Evolutionary conservation across 2,888 invertebrate species (phyloP).

Genomic region (Dryadula phaetusa): DNA sequence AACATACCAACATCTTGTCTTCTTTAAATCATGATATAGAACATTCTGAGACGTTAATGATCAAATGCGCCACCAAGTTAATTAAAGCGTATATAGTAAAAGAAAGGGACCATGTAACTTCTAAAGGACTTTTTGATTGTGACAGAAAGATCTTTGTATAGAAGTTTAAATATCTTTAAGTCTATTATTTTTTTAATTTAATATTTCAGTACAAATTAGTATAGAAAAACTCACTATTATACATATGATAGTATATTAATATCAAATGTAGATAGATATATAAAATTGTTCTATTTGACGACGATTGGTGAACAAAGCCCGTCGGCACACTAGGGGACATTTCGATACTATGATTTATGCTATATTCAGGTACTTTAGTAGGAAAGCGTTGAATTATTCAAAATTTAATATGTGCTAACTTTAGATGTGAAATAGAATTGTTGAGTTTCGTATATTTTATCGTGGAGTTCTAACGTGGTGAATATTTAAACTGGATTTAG

Average conservation of each 20-base stretch:
- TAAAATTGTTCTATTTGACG: background rate
- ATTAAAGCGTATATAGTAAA: no score
- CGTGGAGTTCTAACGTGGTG: conserved; percentile 23
- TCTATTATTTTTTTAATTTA: no score
- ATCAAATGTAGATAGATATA: background rate
- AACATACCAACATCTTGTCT: no score
- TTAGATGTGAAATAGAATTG: conserved; percentile 28
- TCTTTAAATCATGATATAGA: no score
- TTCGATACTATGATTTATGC: conserved; percentile 40
- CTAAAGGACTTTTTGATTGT: no score
- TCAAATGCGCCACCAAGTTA: no score
- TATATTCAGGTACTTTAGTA: conserved; percentile 33
- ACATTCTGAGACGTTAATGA: no score
- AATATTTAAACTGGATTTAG: conserved; percentile 25
- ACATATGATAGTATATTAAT: background rate
- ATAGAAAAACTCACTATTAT: background rate
- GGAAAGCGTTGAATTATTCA: conserved; percentile 41
- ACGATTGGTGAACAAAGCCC: conserved; percentile 6
- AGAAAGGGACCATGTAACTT: no score
- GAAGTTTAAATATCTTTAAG: no score
- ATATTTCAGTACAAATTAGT: background rate
- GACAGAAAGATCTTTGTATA: no score
- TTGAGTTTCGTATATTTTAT: conserved; percentile 32
- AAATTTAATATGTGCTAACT: conserved; percentile 39
- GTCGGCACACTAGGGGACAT: conserved; percentile 34